These are phyloP conservation scores for Setipinna tenuifilis DNA, from an alignment of 2,797 vertebrate genomes.

Conservation along the genomic window DNA sequence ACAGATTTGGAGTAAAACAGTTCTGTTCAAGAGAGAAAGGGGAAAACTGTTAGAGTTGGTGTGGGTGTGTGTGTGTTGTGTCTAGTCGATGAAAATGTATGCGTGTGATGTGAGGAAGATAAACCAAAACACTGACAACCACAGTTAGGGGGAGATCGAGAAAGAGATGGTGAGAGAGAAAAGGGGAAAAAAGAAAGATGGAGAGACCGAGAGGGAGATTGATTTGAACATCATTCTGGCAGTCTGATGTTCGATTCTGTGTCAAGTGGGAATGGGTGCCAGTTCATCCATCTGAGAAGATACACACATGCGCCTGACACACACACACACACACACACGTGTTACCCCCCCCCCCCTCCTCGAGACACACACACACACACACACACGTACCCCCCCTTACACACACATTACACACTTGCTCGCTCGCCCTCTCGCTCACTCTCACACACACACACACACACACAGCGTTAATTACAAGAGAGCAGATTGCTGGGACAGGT, in stretches of 20 bases:
- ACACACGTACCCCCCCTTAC: neutral
- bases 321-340: neutral
- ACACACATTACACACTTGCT: neutral
- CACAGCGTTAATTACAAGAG: neutral
- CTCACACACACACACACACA: conserved; percentile 16
- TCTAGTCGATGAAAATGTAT: conserved; percentile 11
- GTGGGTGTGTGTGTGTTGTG: neutral
- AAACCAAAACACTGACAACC: neutral
- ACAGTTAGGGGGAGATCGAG: conserved; percentile 32
- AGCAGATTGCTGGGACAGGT: conserved; percentile 28
- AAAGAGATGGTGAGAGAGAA: conserved; percentile 20
- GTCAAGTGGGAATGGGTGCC: conserved; percentile 16
- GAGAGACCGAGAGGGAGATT: neutral
- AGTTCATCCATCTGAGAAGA: neutral
- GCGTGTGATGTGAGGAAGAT: neutral
- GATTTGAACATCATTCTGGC: conserved; percentile 1
- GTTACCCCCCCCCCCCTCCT: too few relatives aligned
- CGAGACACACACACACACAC: conserved; percentile 1
- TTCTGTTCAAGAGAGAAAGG: too few relatives aligned
- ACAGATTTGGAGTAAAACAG: too few relatives aligned
- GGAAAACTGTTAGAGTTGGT: neutral
- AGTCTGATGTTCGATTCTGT: neutral
- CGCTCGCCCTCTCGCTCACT: conserved; percentile 40
- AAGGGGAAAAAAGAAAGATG: neutral
- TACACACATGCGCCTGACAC: conserved; percentile 1